Base-by-base conservation (phyloP, 2,113 vertebrate genomes). In the Progne subis region DNA sequence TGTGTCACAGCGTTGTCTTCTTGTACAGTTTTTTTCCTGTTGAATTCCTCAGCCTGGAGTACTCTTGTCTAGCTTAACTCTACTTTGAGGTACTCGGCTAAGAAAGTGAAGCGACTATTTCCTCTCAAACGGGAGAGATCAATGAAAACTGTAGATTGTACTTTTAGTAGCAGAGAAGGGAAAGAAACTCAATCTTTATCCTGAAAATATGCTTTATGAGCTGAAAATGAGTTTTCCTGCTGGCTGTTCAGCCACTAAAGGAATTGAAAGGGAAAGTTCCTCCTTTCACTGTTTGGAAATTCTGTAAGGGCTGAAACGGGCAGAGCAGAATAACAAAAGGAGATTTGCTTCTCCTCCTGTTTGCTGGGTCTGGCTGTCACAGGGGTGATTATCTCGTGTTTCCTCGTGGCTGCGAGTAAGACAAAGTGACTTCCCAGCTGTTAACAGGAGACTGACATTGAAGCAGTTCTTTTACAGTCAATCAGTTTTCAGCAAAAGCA, bases 361-460 rank as follows among this genome's bases (percentile, higher is more conserved):
- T 82, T 83, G 64, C 88, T 71, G 88, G 49, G 6, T 79, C 65
- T 60, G 90, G 52, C 82, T 97, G 94, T 96, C 96, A 84, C 92
- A 75, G 77, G 77, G 72, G 81, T 90, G 85, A 96, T 95, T 95
- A 92, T 95, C 88, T 81, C 79, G 18, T 83, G 93, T 92, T 94
- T 92, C 63, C 75, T 86, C 75, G 88, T 92, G 72, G 89, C 80
- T 94, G 68, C 64, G 41, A 88, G 85, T 81, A 90, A 96, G 94
- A 93, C 80, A 88, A 93, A 95, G 93, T 93, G 95, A 93, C 92
- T 93, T 94, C 93, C 84, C 80, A 92, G 88, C 83, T 90, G 72
- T 84, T 93, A 94, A 79, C 18, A 4, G 88, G 60, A 94, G 82
- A 55, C 72, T 84, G 93, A 82, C 93, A 76, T n/a, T 95, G 93